Percentiles rank a stretch among this genome's conserved stretches.
Conservation (phyloP, 2,113 vertebrate genomes). For the Seriola quinqueradiata region DNA sequence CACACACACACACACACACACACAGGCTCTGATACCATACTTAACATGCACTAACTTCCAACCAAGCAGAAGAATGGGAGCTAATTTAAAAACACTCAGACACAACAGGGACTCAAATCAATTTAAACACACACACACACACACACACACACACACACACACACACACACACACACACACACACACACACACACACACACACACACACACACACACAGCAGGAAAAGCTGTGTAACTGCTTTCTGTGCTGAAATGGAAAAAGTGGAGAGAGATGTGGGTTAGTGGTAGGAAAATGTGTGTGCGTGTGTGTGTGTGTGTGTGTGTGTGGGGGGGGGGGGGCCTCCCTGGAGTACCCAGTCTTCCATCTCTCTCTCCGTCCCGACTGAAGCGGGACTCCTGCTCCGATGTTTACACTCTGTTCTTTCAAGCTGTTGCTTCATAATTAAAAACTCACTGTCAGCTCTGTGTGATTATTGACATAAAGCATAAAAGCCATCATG, state of each 20-base stretch:
- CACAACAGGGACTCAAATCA: constrained; percentile 15
- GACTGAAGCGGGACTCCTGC: background rate
- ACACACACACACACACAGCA: background rate
- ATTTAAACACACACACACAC: background rate
- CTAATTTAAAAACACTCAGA: constrained; percentile 19
- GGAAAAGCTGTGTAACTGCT: constrained; percentile 10
- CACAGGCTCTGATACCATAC: background rate
- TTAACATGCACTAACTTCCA: constrained; percentile 9
- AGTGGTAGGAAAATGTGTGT: constrained; percentile 1
- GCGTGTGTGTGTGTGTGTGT: constrained; percentile 5
- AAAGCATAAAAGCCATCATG: no score
- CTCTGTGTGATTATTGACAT: background rate
- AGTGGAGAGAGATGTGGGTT: constrained; percentile 1
- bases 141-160: no score
- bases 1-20: background rate
- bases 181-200: no score
- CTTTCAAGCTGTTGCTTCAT: constrained; percentile 5
- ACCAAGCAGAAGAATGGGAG: constrained; percentile 12
- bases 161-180: background rate
- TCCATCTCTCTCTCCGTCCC: background rate
- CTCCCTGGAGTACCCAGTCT: background rate
- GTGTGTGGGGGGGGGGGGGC: background rate
- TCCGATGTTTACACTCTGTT: background rate
- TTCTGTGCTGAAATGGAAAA: constrained; percentile 9
- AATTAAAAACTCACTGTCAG: background rate